Base-by-base conservation (phyloP, 2,797 vertebrate species). In the Sandelia bainsii region DNA sequence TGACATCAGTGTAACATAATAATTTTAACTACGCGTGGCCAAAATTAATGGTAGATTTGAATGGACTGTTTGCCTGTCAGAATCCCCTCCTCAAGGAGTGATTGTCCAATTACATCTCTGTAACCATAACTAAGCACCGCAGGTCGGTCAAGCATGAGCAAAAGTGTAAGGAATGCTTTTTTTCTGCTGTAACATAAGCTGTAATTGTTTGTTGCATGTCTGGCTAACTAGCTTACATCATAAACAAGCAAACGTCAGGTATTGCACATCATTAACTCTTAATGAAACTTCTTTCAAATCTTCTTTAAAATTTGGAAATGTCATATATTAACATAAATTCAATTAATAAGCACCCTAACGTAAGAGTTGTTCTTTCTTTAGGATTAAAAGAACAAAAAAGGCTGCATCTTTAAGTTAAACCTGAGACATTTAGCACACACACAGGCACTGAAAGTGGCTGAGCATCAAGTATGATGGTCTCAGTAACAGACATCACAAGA, bases 401-500 rank as follows among this genome's bases (percentile, higher is more conserved):
- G 6, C 14, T 29, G 37, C 19, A 46, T 72, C 46, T 75, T 73
- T 58, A 39, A 53, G 42, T 56, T 57, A 48, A 71, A 62, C 34
- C 29, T 53, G 59, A 75, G 48, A 63, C 25, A 46, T 62, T 79
- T 59, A 51, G 22, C 37, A 59, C 2, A 59, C 44, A 63, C 37
- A 46, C 22, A 22, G 10, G 9, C 25, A 34, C 17, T 71, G 20
- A 27, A 54, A 40, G 20, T 29, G 37, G 46, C 32, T 42, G 51
- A 75, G 27, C 72, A 71, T 81, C 59, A 61, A 52, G 59, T 37
- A 46, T 57, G 77, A 81, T 82, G 54, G 75, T 86, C 75, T 85
- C 77, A 48, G 76, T 89, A 87, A 85, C 84, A 90, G 83, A 82
- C 81, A 75, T 87, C 85, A 87, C 83, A 89, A 75, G 65, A 90